Evolutionary conservation across 2,797 vertebrate genomes (phyloP).

Genomic region (Lepidocolaptes lacrymiger): DNA sequence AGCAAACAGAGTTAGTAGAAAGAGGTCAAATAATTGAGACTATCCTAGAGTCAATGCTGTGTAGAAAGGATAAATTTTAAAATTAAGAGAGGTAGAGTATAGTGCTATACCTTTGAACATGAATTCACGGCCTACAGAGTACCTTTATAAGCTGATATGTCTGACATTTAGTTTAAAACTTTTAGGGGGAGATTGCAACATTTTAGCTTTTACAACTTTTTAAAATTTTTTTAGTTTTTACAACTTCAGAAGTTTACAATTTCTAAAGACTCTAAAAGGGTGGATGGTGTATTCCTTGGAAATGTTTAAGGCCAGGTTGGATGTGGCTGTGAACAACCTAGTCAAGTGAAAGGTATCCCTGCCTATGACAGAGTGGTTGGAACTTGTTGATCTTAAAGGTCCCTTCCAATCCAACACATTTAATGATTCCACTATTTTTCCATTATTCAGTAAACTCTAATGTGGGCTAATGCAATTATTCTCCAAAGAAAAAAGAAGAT

Average conservation of each 20-base stretch:
- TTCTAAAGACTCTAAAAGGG: neutral
- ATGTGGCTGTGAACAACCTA: neutral
- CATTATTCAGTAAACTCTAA: neutral
- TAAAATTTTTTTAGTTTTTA: neutral
- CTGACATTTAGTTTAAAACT: neutral
- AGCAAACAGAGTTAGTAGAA: neutral
- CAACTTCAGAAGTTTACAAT: neutral
- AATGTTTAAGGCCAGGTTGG: neutral
- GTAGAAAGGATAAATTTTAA: neutral
- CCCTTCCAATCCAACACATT: neutral
- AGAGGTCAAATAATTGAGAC: neutral
- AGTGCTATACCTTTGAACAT: neutral
- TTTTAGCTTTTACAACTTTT: neutral
- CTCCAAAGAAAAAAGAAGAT: accelerated
- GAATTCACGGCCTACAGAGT: accelerated
- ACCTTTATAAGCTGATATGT: neutral
- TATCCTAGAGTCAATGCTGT: neutral
- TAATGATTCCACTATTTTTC: neutral
- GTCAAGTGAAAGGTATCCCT: neutral
- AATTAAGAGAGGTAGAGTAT: neutral
- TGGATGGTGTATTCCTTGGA: neutral
- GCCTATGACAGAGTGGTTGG: no score
- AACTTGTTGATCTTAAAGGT: neutral
- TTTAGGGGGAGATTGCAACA: accelerated
- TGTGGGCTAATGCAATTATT: neutral